phyloP scores from a whole-genome alignment of 2,888 invertebrate genomes.

The Sesamia inferens region DNA sequence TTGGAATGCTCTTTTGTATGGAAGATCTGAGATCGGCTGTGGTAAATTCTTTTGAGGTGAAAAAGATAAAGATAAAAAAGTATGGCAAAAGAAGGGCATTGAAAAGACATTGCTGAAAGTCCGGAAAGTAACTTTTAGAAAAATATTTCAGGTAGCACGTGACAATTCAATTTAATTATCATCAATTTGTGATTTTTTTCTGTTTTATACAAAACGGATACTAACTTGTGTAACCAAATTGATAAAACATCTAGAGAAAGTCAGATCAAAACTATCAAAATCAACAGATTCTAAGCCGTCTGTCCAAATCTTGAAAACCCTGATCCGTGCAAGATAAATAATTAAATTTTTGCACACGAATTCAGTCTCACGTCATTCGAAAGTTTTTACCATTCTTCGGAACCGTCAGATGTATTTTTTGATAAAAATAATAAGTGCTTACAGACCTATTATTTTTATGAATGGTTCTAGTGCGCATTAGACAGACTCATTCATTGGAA shows the following conservation, averaged over 20 bases:
- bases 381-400: constrained; percentile 52
- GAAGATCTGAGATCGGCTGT: constrained; percentile 18
- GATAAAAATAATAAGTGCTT: constrained; percentile 56
- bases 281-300: constrained; percentile 7
- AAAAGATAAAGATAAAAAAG: not conserved
- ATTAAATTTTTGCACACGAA: constrained; percentile 39
- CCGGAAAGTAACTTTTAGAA: not conserved
- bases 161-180: not conserved
- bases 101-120: not conserved
- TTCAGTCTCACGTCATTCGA: constrained; percentile 49
- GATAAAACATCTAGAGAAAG: constrained; percentile 19
- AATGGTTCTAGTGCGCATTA: constrained; percentile 23
- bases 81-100: not conserved
- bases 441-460: constrained; percentile 37
- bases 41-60: constrained; percentile 5
- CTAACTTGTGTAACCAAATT: constrained; percentile 9
- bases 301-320: constrained; percentile 30
- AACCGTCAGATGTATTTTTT: constrained; percentile 55
- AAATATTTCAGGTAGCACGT: not conserved
- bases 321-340: constrained; percentile 15
- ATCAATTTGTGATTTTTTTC: not conserved
- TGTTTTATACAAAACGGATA: not conserved
- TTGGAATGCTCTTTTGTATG: constrained; percentile 41
- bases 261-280: constrained; percentile 27
- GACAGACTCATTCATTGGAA: constrained; percentile 6